These are phyloP conservation scores for Halcyon leucocephala DNA, from an alignment of 2,797 vertebrate species.

Conservation along the genomic window DNA sequence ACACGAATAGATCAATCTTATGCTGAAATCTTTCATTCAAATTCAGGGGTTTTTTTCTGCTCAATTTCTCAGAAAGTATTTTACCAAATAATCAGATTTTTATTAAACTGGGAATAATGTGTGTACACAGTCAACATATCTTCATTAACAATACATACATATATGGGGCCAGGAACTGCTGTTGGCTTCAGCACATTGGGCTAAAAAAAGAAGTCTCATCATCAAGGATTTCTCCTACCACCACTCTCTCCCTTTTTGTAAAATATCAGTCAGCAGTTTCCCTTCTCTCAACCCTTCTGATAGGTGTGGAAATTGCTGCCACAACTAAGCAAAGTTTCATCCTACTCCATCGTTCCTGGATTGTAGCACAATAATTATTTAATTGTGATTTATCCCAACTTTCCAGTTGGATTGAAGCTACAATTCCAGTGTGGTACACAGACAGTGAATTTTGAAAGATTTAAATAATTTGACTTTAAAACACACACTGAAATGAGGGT, in stretches of 20 bases:
- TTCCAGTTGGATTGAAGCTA: background rate
- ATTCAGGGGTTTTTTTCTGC: background rate
- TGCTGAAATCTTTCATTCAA: background rate
- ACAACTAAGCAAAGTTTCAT: background rate
- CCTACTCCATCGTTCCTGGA: background rate
- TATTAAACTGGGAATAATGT: background rate
- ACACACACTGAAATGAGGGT: background rate
- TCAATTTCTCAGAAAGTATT: background rate
- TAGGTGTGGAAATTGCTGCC: background rate
- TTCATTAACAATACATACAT: background rate
- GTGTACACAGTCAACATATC: background rate
- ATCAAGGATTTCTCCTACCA: background rate
- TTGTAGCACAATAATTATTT: background rate
- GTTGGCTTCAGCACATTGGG: background rate
- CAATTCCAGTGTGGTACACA: background rate
- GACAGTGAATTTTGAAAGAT: background rate
- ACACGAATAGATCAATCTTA: background rate
- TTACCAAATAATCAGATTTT: background rate
- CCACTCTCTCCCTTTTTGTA: background rate
- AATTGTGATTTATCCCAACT: background rate
- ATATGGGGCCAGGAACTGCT: background rate
- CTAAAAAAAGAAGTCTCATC: background rate
- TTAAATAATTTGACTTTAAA: background rate
- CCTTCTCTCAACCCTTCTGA: background rate
- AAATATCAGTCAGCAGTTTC: background rate